Conservation (phyloP, 2,113 vertebrate genomes). For the Malurus cyaneus region DNA sequence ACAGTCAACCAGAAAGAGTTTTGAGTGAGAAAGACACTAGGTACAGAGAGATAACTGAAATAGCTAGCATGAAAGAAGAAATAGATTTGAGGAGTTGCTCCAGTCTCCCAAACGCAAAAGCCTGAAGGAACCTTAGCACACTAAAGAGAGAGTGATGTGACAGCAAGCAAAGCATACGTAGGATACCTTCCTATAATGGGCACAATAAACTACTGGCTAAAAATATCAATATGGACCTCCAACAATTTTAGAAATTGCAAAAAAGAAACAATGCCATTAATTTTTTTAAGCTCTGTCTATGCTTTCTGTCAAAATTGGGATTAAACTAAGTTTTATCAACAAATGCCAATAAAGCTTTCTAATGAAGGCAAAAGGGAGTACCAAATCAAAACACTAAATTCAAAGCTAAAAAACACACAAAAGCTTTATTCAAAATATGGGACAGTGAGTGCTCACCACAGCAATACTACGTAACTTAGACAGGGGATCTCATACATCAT, state of each 20-base stretch:
- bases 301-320: neutral
- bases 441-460: neutral
- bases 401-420: neutral
- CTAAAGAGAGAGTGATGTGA: neutral
- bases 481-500: neutral
- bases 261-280: neutral
- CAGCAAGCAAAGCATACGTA: fast-evolving
- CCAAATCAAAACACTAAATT: neutral
- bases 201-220: neutral
- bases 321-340: neutral
- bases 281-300: neutral
- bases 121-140: neutral
- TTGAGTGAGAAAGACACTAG: neutral
- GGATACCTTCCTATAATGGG: fast-evolving
- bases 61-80: neutral
- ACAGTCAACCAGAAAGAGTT: neutral
- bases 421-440: neutral
- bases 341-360: neutral
- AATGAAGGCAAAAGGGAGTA: neutral
- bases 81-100: neutral
- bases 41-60: neutral
- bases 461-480: neutral
- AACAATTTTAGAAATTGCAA: neutral
- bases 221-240: neutral
- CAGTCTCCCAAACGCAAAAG: neutral